These are phyloP conservation scores for Pelodiscus sinensis DNA, from an alignment of 2,113 vertebrate species.

Conservation along the genomic window DNA sequence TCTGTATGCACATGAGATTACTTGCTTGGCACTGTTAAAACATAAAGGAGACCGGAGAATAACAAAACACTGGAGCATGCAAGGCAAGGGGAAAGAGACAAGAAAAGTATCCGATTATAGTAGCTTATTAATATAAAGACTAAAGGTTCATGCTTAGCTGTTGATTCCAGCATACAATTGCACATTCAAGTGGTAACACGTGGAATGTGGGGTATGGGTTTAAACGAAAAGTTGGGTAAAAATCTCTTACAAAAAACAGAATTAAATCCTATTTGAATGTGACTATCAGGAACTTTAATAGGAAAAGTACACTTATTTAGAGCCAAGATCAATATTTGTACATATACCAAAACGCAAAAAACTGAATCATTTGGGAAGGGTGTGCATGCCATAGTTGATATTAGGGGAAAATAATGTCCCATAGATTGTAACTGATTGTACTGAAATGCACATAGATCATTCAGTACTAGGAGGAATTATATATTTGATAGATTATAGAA, in stretches of 20 bases:
- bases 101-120: slow-evolving; percentile 23
- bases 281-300: neutral
- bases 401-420: neutral
- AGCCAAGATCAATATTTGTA: neutral
- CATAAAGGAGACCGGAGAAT: slow-evolving; percentile 61
- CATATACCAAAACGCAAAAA: neutral
- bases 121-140: neutral
- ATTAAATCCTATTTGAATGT: neutral
- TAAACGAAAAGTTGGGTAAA: slow-evolving; percentile 16
- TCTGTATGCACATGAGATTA: slow-evolving; percentile 57
- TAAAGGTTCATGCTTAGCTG: slow-evolving; percentile 23
- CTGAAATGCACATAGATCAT: neutral
- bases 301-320: slow-evolving; percentile 10
- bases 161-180: slow-evolving; percentile 49
- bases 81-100: neutral
- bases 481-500: neutral
- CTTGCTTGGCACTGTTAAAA: slow-evolving; percentile 59
- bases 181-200: slow-evolving; percentile 27
- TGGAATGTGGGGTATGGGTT: neutral
- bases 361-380: neutral
- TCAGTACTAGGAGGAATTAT: neutral
- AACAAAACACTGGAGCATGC: slow-evolving; percentile 32
- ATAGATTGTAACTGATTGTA: neutral
- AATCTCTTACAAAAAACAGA: neutral
- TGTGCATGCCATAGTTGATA: neutral